Base-by-base conservation (phyloP, 2,797 vertebrate genomes). In the Hephaestus fuliginosus region DNA sequence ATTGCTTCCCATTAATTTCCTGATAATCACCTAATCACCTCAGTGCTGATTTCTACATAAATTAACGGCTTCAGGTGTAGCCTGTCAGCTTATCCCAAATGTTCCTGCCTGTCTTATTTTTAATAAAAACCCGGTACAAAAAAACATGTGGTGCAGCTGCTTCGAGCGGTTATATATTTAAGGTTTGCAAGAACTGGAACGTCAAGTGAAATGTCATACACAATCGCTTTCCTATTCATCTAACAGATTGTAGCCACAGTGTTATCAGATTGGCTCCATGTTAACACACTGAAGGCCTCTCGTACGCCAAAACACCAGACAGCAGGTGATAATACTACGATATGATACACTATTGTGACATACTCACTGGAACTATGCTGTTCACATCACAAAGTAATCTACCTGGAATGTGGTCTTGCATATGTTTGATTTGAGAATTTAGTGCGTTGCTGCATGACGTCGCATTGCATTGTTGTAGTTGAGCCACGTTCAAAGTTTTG, bases 361-460 rank as follows among this genome's bases (percentile, higher is more conserved):
- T 75, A 81, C 69, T 7, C 28, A 25, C 39, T 33, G 11, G 25
- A 82, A 71, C 48, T 66, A 80, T 72, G 74, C 33, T 39, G 58
- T 72, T 20, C 53, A 60, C 70, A 49, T 73, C 68, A 48, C 49
- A 30, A 30, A 62, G 30, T 78, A 62, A 76, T 73, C 78, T 62
- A 76, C 43, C 56, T 81, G 70, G 80, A 86, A 76, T 82, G 56
- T 76, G 46, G 18, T 22, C 70, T 56, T 63, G 43, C 49, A 52
- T 56, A n/a, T 52, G 70, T 70, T 77, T 80, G 51, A 78, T 70
- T 82, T 63, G 41, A 53, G 39, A 44, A 7, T 52, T 77, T 33
- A 55, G 10, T 52, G 39, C 44, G 64, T 41, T 76, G 49, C 43
- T 17, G 2, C 51, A 39, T 69, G 70, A 56, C 36, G 33, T 53